Evolutionary conservation across 2,888 invertebrate genomes (phyloP), one percentile per base, ranked within the genome.

Genomic region (Caenorhabditis afra): DNA sequence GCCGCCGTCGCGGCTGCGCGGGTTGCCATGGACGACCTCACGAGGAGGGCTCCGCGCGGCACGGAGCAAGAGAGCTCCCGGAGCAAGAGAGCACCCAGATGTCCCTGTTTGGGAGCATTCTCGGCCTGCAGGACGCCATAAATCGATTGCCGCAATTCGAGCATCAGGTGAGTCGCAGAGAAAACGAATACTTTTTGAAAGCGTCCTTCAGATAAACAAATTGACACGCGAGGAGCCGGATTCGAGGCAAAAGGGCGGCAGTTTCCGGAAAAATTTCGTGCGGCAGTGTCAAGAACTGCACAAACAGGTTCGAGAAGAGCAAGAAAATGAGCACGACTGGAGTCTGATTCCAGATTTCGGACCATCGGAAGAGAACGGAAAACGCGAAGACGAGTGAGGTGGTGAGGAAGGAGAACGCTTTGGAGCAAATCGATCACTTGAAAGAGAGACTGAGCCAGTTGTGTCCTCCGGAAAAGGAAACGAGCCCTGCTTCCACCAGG

Each of bases 71-170:
- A 29, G 29, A 29, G 29, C 29, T n/a, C 29, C 29, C 29, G 49
- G 52, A 52, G 52, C 29, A 29, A 29, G 29, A 29, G 29, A 29
- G 29, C 29, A 41, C 41, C 12, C 12, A 55, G 49, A 81, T 83
- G 83, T 64, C 73, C 62, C 45, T 81, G 29, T 81, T 83, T 47
- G 80, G 83, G 14, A 74, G 61, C 45, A 83, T 81, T 62, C 64
- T 81, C 18, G 67, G 66, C 18, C 55, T 83, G 16, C 79, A 80
- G 53, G 83, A 83, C 59, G 79, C 79, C 23, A 44, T 81, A 23
- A 66, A 68, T 61, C 79, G 83, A 55, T 61, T 83, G 41, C 81
- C 81, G 12, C 83, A 83, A 37, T 79, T 81, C 29, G 81, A 81
- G 50, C 49, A 75, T 49, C 83, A 83, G 74, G 83, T 83, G 45